These are phyloP conservation scores for Oxyura jamaicensis DNA, from an alignment of 2,113 vertebrate species.

Conservation along the genomic window DNA sequence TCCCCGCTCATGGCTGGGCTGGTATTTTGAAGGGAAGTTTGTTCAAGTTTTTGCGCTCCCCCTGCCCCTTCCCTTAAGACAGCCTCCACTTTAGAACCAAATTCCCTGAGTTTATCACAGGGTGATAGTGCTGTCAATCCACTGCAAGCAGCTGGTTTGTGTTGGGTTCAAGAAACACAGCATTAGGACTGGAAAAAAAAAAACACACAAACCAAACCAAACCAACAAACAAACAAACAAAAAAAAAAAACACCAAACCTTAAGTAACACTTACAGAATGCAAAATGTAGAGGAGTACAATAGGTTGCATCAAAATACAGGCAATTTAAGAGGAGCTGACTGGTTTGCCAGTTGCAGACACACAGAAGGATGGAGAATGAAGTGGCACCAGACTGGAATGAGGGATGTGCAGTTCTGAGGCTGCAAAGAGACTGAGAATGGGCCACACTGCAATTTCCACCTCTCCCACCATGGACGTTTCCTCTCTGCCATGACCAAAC, in stretches of 20 bases:
- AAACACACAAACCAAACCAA: background rate
- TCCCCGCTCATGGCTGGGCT: slow-evolving; percentile 46
- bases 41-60: background rate
- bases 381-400: background rate
- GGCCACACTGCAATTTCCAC: background rate
- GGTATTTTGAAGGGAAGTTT: slow-evolving; percentile 7
- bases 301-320: background rate
- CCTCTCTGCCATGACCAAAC: background rate
- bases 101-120: slow-evolving; percentile 22
- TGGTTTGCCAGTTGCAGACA: background rate
- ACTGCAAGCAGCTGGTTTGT: background rate
- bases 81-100: slow-evolving; percentile 59
- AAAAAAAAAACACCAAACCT: background rate
- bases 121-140: slow-evolving; percentile 41
- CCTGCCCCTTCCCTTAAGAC: background rate
- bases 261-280: background rate
- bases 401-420: background rate
- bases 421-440: background rate
- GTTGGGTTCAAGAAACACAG: background rate
- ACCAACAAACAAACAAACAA: no score
- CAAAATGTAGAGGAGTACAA: background rate
- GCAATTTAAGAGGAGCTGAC: background rate
- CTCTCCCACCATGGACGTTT: background rate
- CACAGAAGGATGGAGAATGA: background rate
- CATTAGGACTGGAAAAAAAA: rapidly evolving